Conservation (phyloP, 2,888 invertebrate genomes). For the Mimumesa dahlbomi region DNA sequence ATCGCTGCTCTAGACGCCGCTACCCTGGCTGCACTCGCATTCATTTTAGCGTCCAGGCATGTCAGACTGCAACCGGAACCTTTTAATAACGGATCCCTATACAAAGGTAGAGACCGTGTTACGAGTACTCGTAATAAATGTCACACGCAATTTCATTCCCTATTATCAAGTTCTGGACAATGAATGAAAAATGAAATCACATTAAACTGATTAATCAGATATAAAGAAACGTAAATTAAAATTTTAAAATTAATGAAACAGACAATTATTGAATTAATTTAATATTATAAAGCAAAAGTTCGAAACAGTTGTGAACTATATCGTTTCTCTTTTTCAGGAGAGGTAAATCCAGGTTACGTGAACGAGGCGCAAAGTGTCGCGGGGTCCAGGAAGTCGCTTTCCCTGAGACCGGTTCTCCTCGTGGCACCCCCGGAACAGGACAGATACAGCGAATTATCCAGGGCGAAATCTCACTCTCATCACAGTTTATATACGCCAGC, state of each 20-base stretch:
- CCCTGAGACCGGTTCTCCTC: slow-evolving; percentile 92
- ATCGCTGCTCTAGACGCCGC: slow-evolving; percentile 93
- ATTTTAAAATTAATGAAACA: too few relatives aligned
- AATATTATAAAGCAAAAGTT: too few relatives aligned
- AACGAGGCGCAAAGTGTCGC: slow-evolving; percentile 92
- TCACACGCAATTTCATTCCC: too few relatives aligned
- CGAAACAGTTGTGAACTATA: too few relatives aligned
- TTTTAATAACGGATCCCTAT: slow-evolving; percentile 85
- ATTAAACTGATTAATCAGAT: too few relatives aligned
- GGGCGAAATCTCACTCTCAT: slow-evolving; percentile 79
- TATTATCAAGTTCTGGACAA: too few relatives aligned
- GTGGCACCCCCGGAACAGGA: slow-evolving; percentile 85
- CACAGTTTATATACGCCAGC: slow-evolving; percentile 77
- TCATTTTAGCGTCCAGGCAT: slow-evolving; percentile 95
- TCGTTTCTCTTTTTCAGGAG: too few relatives aligned
- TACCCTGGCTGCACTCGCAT: slow-evolving; percentile 93
- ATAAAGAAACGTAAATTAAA: too few relatives aligned
- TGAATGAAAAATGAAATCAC: too few relatives aligned
- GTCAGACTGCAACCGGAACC: slow-evolving; percentile 91
- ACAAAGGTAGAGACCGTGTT: slow-evolving; percentile 83
- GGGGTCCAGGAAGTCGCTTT: slow-evolving; percentile 92
- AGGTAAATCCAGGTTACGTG: slow-evolving; percentile 93
- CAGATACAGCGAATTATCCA: slow-evolving; percentile 78
- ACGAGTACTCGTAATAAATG: too few relatives aligned
- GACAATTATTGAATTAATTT: too few relatives aligned